A percentile compares a stretch with the other conserved stretches of the same genome.
phyloP scores from a whole-genome alignment of 2,888 invertebrate genomes.

The Cerceris rybyensis region DNA sequence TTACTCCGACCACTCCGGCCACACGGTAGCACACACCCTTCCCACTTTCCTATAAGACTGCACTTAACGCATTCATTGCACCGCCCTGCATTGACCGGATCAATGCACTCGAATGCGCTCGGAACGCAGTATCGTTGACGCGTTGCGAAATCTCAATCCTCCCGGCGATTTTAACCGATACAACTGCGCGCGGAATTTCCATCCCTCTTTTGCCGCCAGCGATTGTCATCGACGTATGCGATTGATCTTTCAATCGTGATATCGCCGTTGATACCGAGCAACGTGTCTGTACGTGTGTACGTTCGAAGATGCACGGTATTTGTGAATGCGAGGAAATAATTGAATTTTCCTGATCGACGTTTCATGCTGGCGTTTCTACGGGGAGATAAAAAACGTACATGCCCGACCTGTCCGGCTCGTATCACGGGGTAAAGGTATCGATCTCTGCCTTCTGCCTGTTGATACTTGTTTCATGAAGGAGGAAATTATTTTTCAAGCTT shows the following conservation, averaged over 20 bases:
- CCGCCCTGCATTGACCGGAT: slow-evolving; percentile 76
- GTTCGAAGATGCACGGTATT: background rate
- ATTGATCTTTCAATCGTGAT: slow-evolving; percentile 17
- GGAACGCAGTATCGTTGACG: slow-evolving; percentile 59
- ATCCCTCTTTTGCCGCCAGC: slow-evolving; percentile 20
- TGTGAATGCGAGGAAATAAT: background rate
- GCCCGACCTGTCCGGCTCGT: too few species aligned
- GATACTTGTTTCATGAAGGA: too few species aligned
- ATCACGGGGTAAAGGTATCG: too few species aligned
- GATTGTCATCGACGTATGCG: background rate
- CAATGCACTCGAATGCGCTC: slow-evolving; percentile 73
- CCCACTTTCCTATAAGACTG: slow-evolving; percentile 71
- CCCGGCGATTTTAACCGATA: slow-evolving; percentile 49
- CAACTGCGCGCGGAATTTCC: slow-evolving; percentile 33
- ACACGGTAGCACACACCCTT: slow-evolving; percentile 66
- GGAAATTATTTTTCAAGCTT: too few species aligned
- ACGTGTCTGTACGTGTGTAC: background rate
- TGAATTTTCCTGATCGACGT: too few species aligned
- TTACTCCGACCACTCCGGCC: slow-evolving; percentile 63
- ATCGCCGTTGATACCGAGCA: background rate
- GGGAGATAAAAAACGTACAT: too few species aligned
- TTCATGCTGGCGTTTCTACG: too few species aligned
- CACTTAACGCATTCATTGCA: slow-evolving; percentile 77
- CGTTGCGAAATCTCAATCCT: slow-evolving; percentile 51
- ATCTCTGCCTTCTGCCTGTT: too few species aligned